Base-by-base conservation (phyloP, 2,888 invertebrate genomes). In the Agrilus cyanescens region DNA sequence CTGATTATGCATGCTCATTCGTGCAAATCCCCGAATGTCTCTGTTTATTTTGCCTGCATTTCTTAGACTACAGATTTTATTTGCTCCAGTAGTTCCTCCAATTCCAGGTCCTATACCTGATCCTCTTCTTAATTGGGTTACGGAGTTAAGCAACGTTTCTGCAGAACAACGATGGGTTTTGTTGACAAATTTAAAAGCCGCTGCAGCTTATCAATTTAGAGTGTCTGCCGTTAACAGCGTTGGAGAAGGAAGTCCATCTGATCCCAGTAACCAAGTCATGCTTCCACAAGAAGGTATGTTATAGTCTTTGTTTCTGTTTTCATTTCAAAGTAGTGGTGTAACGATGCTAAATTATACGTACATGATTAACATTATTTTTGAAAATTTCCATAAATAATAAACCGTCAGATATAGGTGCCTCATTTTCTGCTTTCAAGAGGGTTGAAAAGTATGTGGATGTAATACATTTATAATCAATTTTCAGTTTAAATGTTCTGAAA, bases 141-240 rank as follows among this genome's bases (percentile, higher is more conserved):
- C 89, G 6, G 87, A 89, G 60, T 70, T 85, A 41, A 80, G 83
- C 58, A 93, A 93, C 59, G 85, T 93, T 2, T 85, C 89, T 0
- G 76, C 86, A 4, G 74, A 74, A 40, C 80, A 81, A 51, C 78
- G 87, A 37, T 88, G 83, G 81, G 76, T 85, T 10, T 65, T 90
- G 31, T 70, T 96, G 38, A 82, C 81, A 33, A 86, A 85, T 59
- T 71, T 97, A 37, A 90, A 91, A 66, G 96, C 97, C 0, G 94
- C 96, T 1, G 85, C 91, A 0, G 85, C 88, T 0, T 98, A 97
- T 66, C 93, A 95, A 65, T 98, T 98, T 67, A 75, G 96, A 48
- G 88, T 98, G n/a, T 88, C 88, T 49, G 94, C 97, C 12, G 85
- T 94, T 10, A 98, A 98, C 67, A 84, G 85, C 38, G 94, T 96